Conservation (phyloP, 2,113 vertebrate genomes). For the Columba janthina region DNA sequence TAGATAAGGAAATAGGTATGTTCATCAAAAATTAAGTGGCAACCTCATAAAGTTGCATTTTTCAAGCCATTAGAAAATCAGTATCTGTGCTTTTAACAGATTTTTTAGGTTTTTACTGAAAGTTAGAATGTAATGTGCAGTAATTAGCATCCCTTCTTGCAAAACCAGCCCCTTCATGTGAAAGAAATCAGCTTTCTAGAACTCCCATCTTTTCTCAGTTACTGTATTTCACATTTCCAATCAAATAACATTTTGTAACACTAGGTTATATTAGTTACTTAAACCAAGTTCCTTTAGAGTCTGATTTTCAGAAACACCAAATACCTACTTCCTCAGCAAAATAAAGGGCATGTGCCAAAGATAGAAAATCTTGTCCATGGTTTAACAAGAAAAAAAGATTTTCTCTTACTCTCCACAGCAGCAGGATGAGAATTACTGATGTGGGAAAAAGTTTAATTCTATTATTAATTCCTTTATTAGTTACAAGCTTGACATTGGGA, state of each 20-base stretch:
- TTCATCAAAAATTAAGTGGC: not conserved
- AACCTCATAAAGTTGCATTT: not conserved
- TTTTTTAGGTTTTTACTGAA: not conserved
- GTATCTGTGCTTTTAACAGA: not conserved
- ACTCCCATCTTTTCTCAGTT: fast-evolving
- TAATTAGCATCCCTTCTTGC: not conserved
- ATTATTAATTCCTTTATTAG: not conserved
- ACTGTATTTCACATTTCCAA: not conserved
- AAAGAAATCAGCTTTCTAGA: not conserved
- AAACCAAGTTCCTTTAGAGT: not conserved
- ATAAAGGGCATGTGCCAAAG: not conserved
- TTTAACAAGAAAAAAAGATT: not conserved
- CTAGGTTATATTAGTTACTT: not conserved
- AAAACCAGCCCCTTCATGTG: not conserved
- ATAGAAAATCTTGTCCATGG: not conserved
- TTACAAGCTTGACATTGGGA: not conserved
- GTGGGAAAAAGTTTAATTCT: not conserved
- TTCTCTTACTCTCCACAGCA: not conserved
- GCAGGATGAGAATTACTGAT: not conserved
- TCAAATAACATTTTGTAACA: not conserved
- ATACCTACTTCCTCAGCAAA: not conserved
- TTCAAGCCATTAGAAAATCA: not conserved
- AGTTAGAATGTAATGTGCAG: not conserved
- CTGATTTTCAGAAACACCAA: not conserved
- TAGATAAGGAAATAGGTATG: not conserved